phyloP scores from a whole-genome alignment of 1,140 invertebrate species.

The Drosophila rhopaloa region DNA sequence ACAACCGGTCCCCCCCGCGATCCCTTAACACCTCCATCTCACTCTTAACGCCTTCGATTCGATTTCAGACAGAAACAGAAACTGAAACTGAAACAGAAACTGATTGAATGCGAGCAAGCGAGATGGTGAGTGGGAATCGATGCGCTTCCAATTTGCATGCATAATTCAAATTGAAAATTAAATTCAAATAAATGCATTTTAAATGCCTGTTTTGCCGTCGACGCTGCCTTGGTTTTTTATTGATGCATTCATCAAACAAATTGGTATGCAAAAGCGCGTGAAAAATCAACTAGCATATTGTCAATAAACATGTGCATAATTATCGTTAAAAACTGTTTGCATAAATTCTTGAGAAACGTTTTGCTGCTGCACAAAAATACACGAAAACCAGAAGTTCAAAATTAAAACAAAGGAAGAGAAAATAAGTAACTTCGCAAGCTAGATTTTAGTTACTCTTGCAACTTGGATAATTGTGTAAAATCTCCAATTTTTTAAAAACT shows the following conservation, averaged over 20 bases:
- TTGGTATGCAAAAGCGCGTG: slow-evolving; percentile 79
- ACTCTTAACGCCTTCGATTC: slow-evolving; percentile 12
- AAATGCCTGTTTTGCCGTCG: slow-evolving; percentile 46
- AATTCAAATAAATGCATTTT: slow-evolving; percentile 74
- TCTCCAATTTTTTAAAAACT: no score
- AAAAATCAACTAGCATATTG: slow-evolving; percentile 69
- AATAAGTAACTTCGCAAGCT: neutral
- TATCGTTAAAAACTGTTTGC: slow-evolving; percentile 68
- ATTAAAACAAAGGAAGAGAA: neutral
- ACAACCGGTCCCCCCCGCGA: slow-evolving; percentile 5
- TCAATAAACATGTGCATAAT: slow-evolving; percentile 73
- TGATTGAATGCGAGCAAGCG: neutral
- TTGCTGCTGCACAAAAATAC: slow-evolving; percentile 4
- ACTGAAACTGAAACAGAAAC: no score
- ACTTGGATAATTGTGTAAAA: neutral
- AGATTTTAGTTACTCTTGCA: neutral
- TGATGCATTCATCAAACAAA: slow-evolving; percentile 56
- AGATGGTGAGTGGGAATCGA: neutral
- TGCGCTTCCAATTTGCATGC: slow-evolving; percentile 63
- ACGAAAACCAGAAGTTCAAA: slow-evolving; percentile 6
- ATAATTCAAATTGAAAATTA: slow-evolving; percentile 75
- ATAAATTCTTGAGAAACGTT: slow-evolving; percentile 39
- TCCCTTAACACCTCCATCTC: slow-evolving; percentile 10
- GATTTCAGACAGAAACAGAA: slow-evolving; percentile 1
- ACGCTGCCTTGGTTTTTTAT: slow-evolving; percentile 6